Base-by-base conservation (phyloP, 2,113 vertebrate species). In the Geothlypis trichas region DNA sequence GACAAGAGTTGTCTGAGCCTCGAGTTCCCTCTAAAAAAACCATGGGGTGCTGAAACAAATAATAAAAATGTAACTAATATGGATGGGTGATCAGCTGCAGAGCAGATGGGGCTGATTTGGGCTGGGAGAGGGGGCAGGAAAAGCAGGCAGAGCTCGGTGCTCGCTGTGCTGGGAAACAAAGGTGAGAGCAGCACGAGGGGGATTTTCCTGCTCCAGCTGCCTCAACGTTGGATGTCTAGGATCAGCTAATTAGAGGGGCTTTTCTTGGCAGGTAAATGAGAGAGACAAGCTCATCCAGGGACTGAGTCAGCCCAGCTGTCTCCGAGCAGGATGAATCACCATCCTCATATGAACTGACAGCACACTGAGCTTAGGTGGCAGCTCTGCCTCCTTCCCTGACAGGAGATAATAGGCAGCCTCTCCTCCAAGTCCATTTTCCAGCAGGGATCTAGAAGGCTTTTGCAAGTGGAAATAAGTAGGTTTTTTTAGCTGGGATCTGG, bases 161-260 rank as follows among this genome's bases (percentile, higher is more conserved):
- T 80, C 16, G 63, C 28, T 17, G 33, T 19, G 78, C 71, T 91
- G 85, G 78, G 16, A 80, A 62, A 69, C 58, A 62, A 46, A 92
- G 75, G 75, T 69, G 83, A 49, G 58, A 87, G 52, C 54, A 27
- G 86, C 27, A 37, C 0, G 1, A 81, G 82, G 23, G 71, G 94
- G 92, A 26, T 83, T 85, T 61, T 86, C 90, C 94, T 72, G 90
- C 78, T 91, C 27, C 47, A 3, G 69, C 71, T 87, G 87, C 69
- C 57, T 83, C 85, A 76, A 49, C 87, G 13, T 1, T 57, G 20
- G 13, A 2, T 42, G 87, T 72, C 74, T 87, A n/a, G 92, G 90
- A 73, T 95, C n/a, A 95, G 58, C 94, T 96, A 15, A 95, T 95
- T 95, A 91, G 62, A 76, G 66, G 84, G 94, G 84, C 74, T 96